Conservation (phyloP, 2,888 invertebrate species). For the Pseudococcus jackbeardsleyi region DNA sequence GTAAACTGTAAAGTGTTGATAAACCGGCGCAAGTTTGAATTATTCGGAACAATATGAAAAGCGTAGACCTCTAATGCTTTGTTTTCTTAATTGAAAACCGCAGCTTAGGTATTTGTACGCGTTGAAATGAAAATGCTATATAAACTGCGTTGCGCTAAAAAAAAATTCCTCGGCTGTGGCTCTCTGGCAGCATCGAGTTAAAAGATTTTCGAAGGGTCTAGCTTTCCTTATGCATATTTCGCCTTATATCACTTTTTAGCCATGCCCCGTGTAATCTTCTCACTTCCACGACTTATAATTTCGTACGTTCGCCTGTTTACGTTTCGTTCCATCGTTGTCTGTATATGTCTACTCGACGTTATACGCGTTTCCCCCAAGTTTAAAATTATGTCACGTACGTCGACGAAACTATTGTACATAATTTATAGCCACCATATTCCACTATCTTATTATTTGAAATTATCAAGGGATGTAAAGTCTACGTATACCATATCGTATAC, state of each 20-base stretch:
- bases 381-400: conserved; percentile 50
- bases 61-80: conserved; percentile 40
- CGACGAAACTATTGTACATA: conserved; percentile 54
- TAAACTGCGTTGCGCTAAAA: conserved; percentile 17
- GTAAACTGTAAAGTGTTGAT: conserved; percentile 29
- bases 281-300: not conserved
- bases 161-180: not conserved
- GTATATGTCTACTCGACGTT: not conserved
- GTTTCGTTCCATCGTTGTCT: not conserved
- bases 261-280: conserved; percentile 8
- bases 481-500: not conserved
- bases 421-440: conserved; percentile 32
- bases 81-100: conserved; percentile 48
- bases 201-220: conserved; percentile 21
- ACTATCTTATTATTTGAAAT: conserved; percentile 45
- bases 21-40: conserved; percentile 30
- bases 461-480: conserved; percentile 40
- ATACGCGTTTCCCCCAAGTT: conserved; percentile 14
- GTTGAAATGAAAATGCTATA: conserved; percentile 36
- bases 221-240: conserved; percentile 5
- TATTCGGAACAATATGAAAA: conserved; percentile 32
- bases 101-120: conserved; percentile 30
- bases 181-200: not conserved
- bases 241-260: conserved; percentile 35
- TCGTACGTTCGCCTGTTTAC: conserved; percentile 36